Evolutionary conservation across 2,888 invertebrate species (phyloP).

Genomic region (Phorcus lineatus): DNA sequence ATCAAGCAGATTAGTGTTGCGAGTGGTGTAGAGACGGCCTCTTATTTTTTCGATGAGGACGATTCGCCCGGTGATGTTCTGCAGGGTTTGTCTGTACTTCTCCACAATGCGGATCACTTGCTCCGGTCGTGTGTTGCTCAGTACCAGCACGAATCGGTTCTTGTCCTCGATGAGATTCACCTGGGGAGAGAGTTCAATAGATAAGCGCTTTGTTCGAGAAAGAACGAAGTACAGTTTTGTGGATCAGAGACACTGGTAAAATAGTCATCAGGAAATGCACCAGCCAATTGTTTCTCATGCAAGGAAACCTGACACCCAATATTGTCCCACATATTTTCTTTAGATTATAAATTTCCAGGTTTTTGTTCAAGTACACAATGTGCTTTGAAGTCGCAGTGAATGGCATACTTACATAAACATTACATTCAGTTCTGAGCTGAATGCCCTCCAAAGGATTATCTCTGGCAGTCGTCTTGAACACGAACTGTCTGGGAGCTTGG

Average conservation of each 20-base stretch:
- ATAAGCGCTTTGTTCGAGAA: too few species aligned
- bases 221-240: too few species aligned
- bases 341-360: too few species aligned
- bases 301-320: too few species aligned
- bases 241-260: not conserved
- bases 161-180: constrained; percentile 86
- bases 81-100: constrained; percentile 44
- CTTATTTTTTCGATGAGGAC: constrained; percentile 53
- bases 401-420: constrained; percentile 45
- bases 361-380: too few species aligned
- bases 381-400: too few species aligned
- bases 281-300: too few species aligned
- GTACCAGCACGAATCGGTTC: constrained; percentile 86
- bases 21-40: constrained; percentile 28
- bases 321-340: too few species aligned
- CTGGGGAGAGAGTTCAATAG: constrained; percentile 71
- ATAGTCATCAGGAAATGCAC: too few species aligned
- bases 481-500: constrained; percentile 35
- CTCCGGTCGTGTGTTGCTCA: constrained; percentile 84
- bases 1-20: not conserved
- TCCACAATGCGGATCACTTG: constrained; percentile 43
- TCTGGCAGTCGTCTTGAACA: constrained; percentile 42
- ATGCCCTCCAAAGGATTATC: constrained; percentile 36
- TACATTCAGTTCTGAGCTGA: constrained; percentile 23
- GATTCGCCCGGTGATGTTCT: constrained; percentile 46